phyloP scores from a whole-genome alignment of 2,797 vertebrate genomes.

The Triplophysa yarkandensis region DNA sequence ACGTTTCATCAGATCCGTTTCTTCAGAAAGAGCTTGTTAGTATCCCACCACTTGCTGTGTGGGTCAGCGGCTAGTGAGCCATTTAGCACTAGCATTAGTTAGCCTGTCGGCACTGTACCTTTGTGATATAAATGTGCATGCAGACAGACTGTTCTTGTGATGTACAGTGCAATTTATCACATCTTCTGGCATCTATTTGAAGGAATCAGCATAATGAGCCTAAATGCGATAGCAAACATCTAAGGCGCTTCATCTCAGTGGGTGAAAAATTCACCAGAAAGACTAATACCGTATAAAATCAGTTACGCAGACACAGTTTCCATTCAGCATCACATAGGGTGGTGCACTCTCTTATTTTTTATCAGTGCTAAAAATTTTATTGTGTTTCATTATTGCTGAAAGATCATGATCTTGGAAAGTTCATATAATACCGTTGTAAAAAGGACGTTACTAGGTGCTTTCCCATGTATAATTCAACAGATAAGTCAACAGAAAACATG shows the following conservation, averaged over 20 bases:
- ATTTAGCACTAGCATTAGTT: constrained; percentile 30
- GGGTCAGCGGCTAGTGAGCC: constrained; percentile 16
- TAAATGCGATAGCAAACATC: constrained; percentile 23
- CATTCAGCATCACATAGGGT: constrained; percentile 5
- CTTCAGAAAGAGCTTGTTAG: constrained; percentile 47
- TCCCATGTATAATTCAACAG: constrained; percentile 16
- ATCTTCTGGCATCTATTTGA: constrained; percentile 7
- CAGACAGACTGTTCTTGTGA: constrained; percentile 4
- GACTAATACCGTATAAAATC: constrained; percentile 30
- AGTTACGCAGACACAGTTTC: constrained; percentile 18
- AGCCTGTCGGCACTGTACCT: neutral
- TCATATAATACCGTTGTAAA: constrained; percentile 31
- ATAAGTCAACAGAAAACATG: constrained; percentile 31
- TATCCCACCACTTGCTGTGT: constrained; percentile 36
- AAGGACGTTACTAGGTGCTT: constrained; percentile 33
- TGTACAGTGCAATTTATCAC: constrained; percentile 32
- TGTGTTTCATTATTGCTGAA: constrained; percentile 31
- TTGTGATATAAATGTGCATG: neutral
- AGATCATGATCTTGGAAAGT: constrained; percentile 26
- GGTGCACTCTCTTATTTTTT: constrained; percentile 47
- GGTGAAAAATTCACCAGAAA: constrained; percentile 25
- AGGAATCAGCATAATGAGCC: constrained; percentile 48
- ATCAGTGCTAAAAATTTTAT: constrained; percentile 50
- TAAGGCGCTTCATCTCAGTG: constrained; percentile 39
- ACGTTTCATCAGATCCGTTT: constrained; percentile 12